Evolutionary conservation across 2,797 vertebrate species (phyloP).

Genomic region (Cottoperca gobio): DNA sequence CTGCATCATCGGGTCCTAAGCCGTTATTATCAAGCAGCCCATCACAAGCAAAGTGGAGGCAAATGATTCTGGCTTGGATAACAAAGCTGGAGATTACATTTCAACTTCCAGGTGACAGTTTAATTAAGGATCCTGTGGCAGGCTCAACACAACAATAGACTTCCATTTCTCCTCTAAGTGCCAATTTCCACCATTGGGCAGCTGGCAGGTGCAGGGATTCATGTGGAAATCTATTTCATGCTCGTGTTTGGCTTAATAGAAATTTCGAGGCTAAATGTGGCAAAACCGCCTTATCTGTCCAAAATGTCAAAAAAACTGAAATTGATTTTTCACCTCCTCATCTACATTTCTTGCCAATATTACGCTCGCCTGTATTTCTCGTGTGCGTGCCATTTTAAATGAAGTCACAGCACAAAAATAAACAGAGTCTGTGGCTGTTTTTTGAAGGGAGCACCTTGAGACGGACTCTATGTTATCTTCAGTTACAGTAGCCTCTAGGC

Average conservation of each 20-base stretch:
- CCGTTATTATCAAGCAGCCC: conserved; percentile 73
- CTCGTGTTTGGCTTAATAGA: conserved; percentile 84
- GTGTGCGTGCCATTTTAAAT: conserved; percentile 44
- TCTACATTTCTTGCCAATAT: conserved; percentile 51
- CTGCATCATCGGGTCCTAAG: conserved; percentile 64
- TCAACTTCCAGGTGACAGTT: conserved; percentile 87
- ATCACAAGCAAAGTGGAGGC: conserved; percentile 78
- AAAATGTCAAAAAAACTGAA: conserved; percentile 67
- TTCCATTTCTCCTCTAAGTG: conserved; percentile 85
- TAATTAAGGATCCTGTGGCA: conserved; percentile 87
- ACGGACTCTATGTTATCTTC: conserved; percentile 13
- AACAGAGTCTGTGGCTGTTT: conserved; percentile 29
- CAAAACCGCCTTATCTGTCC: conserved; percentile 70
- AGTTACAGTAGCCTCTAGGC: conserved; percentile 24
- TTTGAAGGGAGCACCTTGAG: conserved; percentile 15
- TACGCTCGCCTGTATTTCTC: conserved; percentile 37
- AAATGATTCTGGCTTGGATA: conserved; percentile 85
- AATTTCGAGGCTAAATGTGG: conserved; percentile 79
- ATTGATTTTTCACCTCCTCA: conserved; percentile 68
- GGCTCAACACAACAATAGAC: conserved; percentile 85
- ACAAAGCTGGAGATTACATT: conserved; percentile 85
- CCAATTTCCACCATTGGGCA: conserved; percentile 83
- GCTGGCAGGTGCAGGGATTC: conserved; percentile 84
- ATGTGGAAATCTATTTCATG: conserved; percentile 86
- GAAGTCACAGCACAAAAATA: conserved; percentile 32